These are phyloP conservation scores for Rhincodon typus DNA, from an alignment of 2,797 vertebrate species.

Conservation along the genomic window DNA sequence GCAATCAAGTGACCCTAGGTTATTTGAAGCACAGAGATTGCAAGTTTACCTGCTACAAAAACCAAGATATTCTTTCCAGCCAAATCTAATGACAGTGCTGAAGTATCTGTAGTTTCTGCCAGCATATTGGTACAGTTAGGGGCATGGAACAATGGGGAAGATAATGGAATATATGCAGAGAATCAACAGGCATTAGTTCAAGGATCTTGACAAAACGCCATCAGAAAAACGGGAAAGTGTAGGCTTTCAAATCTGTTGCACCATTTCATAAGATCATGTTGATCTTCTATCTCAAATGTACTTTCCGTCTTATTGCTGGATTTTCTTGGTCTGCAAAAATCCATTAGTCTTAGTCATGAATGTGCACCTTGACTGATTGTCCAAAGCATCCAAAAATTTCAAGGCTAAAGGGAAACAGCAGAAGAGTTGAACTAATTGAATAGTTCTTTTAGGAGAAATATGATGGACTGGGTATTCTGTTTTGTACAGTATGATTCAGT, in stretches of 20 bases:
- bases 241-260: not conserved
- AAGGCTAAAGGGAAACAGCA: not conserved
- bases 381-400: not conserved
- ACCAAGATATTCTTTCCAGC: not conserved
- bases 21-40: not conserved
- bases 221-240: not conserved
- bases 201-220: not conserved
- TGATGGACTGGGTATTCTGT: not conserved
- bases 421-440: not conserved
- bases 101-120: not conserved
- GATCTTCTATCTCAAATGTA: not conserved
- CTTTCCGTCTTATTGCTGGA: not conserved
- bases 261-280: not conserved
- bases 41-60: not conserved
- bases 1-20: not conserved
- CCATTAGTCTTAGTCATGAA: too few relatives aligned
- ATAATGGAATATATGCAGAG: not conserved
- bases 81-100: not conserved
- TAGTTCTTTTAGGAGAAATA: not conserved
- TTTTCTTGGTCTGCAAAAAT: not conserved
- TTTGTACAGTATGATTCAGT: not conserved
- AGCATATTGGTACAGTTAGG: not conserved
- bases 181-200: not conserved
- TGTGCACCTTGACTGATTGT: not conserved
- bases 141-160: not conserved